Evolutionary conservation across 2,113 vertebrate species (phyloP), one percentile per base, ranked within the genome.

Genomic region (Merops nubicus): DNA sequence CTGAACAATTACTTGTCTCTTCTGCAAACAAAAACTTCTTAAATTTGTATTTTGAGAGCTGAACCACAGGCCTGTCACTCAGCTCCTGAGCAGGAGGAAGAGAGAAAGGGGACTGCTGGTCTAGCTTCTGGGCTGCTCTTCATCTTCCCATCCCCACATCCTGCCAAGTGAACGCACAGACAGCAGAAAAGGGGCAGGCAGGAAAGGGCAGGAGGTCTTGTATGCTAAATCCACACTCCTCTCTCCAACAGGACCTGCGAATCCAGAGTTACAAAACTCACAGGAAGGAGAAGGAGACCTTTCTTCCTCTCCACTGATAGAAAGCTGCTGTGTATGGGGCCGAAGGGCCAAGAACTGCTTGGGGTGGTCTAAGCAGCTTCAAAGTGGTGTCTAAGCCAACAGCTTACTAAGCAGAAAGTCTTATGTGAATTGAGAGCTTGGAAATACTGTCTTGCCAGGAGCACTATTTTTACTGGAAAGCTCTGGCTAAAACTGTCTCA

Each of bases 331-430:
- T 33, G 33, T 64, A 53, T 68, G 34, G 13, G 60, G 40, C 36
- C 59, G 47, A 72, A 84, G n/a, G 68, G 43, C 53, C 51, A 78
- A 84, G 45, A 43, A 65, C 59, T 23, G 5, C 62, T 57, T 69
- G 34, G 82, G 93, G 90, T 82, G 85, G 76, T 79, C 93, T 38
- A 65, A 38, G 14, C 6, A 42, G 48, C 76, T 91, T 90, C 65
- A 75, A 91, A 85, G 77, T 8, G 9, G 69, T 92, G 62, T 38
- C 34, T 51, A 85, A 70, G n/a, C 63, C 29, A 23, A 91, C 20
- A 68, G 80, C 36, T 96, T 93, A 84, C 57, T 82, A 94, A 84
- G 88, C 70, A 57, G 48, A 78, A 47, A 85, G 36, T 77, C 50
- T 48, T 42, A 74, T 5, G 78, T 0, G 6, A 92, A 76, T 69